Evolutionary conservation across 1,140 invertebrate genomes (phyloP).

Genomic region (Ganaspis sp.): DNA sequence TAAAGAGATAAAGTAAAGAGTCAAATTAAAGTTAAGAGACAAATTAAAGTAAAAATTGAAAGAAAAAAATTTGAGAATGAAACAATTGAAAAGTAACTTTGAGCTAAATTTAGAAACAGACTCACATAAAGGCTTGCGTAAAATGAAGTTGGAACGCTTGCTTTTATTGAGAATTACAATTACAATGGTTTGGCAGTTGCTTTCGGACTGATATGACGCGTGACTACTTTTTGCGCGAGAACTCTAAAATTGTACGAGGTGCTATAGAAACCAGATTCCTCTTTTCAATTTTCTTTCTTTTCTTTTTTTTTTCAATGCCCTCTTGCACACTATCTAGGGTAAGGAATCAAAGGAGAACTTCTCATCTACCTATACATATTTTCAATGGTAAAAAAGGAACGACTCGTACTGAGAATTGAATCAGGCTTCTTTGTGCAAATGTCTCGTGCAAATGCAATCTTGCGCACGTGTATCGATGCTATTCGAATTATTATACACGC

Average conservation of each 20-base stretch:
- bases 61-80: no score
- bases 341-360: conserved; percentile 33
- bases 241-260: conserved; percentile 17
- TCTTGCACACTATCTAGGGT: conserved; percentile 22
- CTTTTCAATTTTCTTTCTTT: neutral
- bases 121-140: conserved; percentile 35
- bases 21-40: no score
- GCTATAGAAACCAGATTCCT: conserved; percentile 39
- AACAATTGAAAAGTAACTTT: no score
- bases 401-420: conserved; percentile 19
- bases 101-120: conserved; percentile 46
- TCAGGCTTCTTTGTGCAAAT: conserved; percentile 27
- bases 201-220: conserved; percentile 17
- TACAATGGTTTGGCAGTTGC: conserved; percentile 39
- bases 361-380: neutral
- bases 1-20: no score
- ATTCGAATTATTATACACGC: conserved; percentile 10
- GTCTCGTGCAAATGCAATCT: conserved; percentile 1
- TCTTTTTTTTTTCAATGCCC: conserved; percentile 32
- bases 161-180: conserved; percentile 51
- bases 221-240: conserved; percentile 6
- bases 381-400: conserved; percentile 1
- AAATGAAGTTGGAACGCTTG: conserved; percentile 22
- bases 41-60: no score
- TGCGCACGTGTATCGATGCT: neutral